Conservation (phyloP, 2,888 invertebrate genomes). For the Agrotis segetum region DNA sequence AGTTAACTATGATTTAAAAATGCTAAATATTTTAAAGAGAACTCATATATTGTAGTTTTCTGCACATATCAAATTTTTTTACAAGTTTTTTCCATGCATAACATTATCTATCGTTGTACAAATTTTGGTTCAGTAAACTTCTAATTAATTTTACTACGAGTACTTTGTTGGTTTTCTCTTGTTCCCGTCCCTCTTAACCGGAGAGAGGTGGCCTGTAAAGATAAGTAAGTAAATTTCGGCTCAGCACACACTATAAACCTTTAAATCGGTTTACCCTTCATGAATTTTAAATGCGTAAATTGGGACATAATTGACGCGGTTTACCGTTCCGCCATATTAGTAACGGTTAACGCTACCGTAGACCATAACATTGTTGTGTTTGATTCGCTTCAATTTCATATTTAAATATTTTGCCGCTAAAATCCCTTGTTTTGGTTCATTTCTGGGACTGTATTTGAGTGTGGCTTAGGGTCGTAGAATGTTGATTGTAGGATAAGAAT, state of each 20-base stretch:
- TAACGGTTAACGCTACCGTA: conserved; percentile 59
- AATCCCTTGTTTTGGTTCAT: conserved; percentile 35
- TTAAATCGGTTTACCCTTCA: conserved; percentile 63
- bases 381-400: conserved; percentile 58
- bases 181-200: background rate
- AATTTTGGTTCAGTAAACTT: background rate
- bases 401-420: conserved; percentile 44
- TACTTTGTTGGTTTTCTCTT: conserved; percentile 12
- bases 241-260: conserved; percentile 47
- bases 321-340: conserved; percentile 67
- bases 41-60: background rate
- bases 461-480: conserved; percentile 7
- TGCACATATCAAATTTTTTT: no score
- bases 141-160: conserved; percentile 22
- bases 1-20: background rate
- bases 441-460: conserved; percentile 17
- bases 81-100: background rate
- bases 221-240: conserved; percentile 32
- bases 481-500: background rate
- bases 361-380: conserved; percentile 64
- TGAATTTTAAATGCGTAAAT: conserved; percentile 64
- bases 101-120: background rate
- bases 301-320: conserved; percentile 67
- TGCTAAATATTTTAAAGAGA: no score
- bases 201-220: conserved; percentile 25